These are phyloP conservation scores for Ophion ellenae DNA, from an alignment of 2,888 invertebrate species.

Conservation along the genomic window DNA sequence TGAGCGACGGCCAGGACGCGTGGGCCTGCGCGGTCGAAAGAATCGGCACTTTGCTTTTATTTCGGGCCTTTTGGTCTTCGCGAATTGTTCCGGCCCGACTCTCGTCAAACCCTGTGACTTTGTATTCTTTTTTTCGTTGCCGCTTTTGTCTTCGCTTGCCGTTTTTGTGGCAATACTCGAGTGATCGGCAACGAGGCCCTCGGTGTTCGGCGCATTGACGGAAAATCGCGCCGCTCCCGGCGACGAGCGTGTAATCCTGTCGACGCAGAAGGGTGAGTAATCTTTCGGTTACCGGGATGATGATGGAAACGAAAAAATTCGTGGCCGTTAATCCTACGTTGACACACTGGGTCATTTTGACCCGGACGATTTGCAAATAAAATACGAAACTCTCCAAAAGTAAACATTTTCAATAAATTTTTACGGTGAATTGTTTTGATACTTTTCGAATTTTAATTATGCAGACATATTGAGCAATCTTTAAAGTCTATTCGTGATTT, in stretches of 20 bases:
- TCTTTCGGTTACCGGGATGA: background rate
- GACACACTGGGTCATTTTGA: too few relatives aligned
- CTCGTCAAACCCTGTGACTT: background rate
- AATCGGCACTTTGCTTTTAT: background rate
- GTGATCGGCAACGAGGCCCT: conserved; percentile 9
- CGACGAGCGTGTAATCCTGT: conserved; percentile 79
- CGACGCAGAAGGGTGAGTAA: conserved; percentile 73
- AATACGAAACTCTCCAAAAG: too few relatives aligned
- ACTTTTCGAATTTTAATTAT: too few relatives aligned
- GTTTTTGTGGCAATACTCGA: background rate
- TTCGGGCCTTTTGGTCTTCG: background rate
- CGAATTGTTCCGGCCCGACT: background rate
- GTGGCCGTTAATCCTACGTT: too few relatives aligned
- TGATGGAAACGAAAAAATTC: background rate
- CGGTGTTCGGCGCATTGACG: conserved; percentile 7
- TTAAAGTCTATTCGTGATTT: too few relatives aligned
- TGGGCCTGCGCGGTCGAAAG: too few relatives aligned
- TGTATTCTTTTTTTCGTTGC: background rate
- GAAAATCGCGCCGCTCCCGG: conserved; percentile 67
- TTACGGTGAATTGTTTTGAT: too few relatives aligned
- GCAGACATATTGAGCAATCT: too few relatives aligned
- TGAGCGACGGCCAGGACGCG: background rate
- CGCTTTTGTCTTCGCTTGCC: background rate
- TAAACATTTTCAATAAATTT: too few relatives aligned
- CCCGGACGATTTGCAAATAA: too few relatives aligned